Evolutionary conservation across 2,888 invertebrate genomes (phyloP).

Genomic region (Euphydryas editha): DNA sequence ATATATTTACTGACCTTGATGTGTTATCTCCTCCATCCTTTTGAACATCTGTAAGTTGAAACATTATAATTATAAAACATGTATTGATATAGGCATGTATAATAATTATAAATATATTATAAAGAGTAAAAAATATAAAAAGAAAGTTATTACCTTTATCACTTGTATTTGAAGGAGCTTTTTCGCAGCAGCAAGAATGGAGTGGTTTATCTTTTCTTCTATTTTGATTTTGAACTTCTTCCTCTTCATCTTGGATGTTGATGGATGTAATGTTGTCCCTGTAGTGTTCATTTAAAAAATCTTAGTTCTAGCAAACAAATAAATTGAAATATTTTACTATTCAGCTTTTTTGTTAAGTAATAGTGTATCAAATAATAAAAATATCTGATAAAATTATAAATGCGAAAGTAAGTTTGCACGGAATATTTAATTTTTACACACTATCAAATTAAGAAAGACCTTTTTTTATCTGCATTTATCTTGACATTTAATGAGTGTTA

Average conservation of each 20-base stretch:
- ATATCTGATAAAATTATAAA: too few relatives aligned
- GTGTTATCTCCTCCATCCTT: conserved; percentile 43
- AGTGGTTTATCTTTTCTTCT: conserved; percentile 18
- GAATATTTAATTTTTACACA: too few relatives aligned
- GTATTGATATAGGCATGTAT: too few relatives aligned
- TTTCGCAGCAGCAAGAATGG: conserved; percentile 21
- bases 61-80: too few relatives aligned
- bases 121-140: too few relatives aligned
- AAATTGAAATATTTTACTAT: neutral
- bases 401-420: too few relatives aligned
- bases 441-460: too few relatives aligned
- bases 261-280: conserved; percentile 67
- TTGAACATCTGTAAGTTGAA: conserved; percentile 15
- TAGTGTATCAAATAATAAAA: neutral
- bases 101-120: too few relatives aligned
- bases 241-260: conserved; percentile 49
- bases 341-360: too few relatives aligned
- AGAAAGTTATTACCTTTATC: conserved; percentile 19
- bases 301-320: neutral
- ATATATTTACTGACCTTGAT: conserved; percentile 42
- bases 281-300: conserved; percentile 18
- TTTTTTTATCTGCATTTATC: too few relatives aligned
- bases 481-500: too few relatives aligned
- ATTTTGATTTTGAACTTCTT: conserved; percentile 10
- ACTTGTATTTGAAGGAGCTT: neutral